phyloP scores from a whole-genome alignment of 1,140 invertebrate genomes.

The Aphis gossypii region DNA sequence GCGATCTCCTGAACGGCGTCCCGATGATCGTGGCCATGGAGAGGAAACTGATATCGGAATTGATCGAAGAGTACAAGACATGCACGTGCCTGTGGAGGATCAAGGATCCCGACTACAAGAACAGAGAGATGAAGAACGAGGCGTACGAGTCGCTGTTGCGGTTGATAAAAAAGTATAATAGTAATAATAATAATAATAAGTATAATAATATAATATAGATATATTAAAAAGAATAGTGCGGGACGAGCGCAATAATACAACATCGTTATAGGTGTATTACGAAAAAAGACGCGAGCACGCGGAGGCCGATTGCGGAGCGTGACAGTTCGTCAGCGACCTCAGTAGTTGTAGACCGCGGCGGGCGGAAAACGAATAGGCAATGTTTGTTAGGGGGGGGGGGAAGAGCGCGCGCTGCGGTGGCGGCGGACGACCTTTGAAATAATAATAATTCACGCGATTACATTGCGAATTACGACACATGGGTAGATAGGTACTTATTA shows the following conservation, averaged over 20 bases:
- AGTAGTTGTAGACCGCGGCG: background rate
- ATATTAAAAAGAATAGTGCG: too few relatives aligned
- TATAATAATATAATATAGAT: background rate
- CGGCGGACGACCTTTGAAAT: background rate
- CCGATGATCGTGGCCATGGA: conserved; percentile 50
- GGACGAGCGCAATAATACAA: background rate
- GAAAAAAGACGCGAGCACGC: background rate
- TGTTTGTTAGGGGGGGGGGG: background rate
- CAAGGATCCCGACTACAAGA: conserved; percentile 54
- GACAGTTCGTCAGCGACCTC: background rate
- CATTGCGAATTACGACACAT: background rate
- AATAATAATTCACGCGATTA: background rate
- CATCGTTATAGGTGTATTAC: background rate
- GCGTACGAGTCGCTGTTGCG: conserved; percentile 49
- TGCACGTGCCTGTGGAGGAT: conserved; percentile 50
- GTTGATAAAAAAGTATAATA: conserved; percentile 39
- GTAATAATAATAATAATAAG: background rate
- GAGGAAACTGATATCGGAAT: conserved; percentile 43
- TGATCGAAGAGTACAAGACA: conserved; percentile 43
- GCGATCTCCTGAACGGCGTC: background rate
- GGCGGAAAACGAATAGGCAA: too few relatives aligned
- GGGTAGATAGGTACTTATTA: background rate
- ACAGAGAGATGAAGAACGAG: conserved; percentile 51
- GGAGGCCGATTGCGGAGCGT: background rate
- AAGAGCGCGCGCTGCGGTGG: background rate